Evolutionary conservation across 2,113 vertebrate species (phyloP), one percentile per base, ranked within the genome.

Genomic region (Rutilus rutilus): DNA sequence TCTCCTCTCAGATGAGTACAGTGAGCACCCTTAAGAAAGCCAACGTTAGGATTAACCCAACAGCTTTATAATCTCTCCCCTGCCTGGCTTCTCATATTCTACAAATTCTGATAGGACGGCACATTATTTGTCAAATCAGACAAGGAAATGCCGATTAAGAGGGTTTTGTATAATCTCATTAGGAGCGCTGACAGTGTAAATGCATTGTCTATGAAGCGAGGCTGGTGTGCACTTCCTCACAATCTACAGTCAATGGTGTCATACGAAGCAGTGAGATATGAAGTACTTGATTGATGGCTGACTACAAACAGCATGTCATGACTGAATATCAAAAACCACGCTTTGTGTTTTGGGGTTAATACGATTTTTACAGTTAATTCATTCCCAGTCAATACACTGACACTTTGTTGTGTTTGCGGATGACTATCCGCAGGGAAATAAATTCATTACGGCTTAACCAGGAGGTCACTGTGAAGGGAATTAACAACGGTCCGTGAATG

Each of bases 101-200:
- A 81, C 76, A 54, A 81, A 86, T 86, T 84, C 76, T 87, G 54
- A 87, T 90, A 84, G 76, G 86, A 88, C 39, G 81, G 86, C 87
- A 84, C 88, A 84, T 91, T 89, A 87, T 92, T 90, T 90, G 90
- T 89, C 86, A 84, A 78, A 82, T 86, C 83, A 45, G 85, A 85
- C 77, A 87, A 83, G 69, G 69, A 87, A 85, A 74, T 83, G 79
- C 45, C 30, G 74, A 88, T 87, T 85, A 69, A 76, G 83, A 65
- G 74, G 76, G 79, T 87, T 84, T 82, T 83, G 67, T 81, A 81
- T 88, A 77, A 84, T 83, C 86, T 81, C 47, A 84, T 85, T 86
- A 88, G 65, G 73, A 81, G 80, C 19, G 62, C 27, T 76, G 69
- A 82, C 67, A 27, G 83, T 77, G 47, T 81, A 65, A 88, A 80